phyloP scores from a whole-genome alignment of 1,140 invertebrate genomes.

The Chlorops oryzae region DNA sequence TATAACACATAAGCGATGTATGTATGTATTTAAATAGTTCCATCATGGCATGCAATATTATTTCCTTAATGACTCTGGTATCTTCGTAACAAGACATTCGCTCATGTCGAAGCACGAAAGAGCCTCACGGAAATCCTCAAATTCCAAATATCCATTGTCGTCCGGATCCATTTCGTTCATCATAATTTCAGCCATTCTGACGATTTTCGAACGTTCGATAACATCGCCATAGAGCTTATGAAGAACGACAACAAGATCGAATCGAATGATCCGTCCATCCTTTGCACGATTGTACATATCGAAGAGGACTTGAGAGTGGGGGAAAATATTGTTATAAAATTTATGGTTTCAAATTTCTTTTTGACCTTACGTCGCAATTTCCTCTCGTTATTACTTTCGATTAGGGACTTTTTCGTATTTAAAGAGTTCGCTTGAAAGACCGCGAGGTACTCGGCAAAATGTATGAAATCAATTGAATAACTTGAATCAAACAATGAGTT shows the following conservation, averaged over 20 bases:
- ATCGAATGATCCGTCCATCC: not conserved
- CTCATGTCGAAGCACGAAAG: conserved; percentile 2
- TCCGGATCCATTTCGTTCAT: conserved; percentile 4
- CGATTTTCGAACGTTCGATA: not conserved
- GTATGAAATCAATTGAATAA: not conserved
- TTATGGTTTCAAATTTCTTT: too few relatives aligned
- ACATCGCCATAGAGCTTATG: conserved; percentile 1
- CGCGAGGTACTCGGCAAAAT: not conserved
- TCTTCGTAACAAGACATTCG: not conserved
- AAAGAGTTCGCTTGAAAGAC: not conserved
- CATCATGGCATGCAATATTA: too few relatives aligned
- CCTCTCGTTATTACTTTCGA: not conserved
- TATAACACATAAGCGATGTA: too few relatives aligned
- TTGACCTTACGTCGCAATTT: conserved; percentile 5
- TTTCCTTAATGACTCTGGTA: not conserved
- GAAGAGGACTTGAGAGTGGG: not conserved
- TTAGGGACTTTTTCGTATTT: not conserved
- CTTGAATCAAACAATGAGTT: not conserved
- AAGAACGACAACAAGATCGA: not conserved
- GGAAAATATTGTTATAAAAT: not conserved
- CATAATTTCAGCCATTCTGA: not conserved
- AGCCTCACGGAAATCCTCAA: not conserved
- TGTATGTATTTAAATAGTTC: too few relatives aligned
- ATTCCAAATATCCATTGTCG: not conserved
- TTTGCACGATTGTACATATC: conserved; percentile 4